These are phyloP conservation scores for Exocentrus adspersus DNA, from an alignment of 2,888 invertebrate genomes.

Conservation along the genomic window DNA sequence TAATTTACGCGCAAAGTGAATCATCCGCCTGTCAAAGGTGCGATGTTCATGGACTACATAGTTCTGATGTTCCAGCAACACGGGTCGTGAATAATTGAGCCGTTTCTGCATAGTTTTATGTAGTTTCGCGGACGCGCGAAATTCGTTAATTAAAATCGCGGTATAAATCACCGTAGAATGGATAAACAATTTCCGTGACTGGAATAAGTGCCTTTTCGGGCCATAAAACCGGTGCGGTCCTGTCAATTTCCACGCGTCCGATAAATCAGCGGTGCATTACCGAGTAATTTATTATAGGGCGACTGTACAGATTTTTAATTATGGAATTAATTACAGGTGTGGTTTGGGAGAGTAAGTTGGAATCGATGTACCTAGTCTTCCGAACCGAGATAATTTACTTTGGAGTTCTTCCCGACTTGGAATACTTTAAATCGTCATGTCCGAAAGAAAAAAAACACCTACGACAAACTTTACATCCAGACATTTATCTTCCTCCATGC, in stretches of 20 bases:
- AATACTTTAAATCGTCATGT: slow-evolving; percentile 23
- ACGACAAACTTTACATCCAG: slow-evolving; percentile 16
- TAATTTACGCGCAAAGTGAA: neutral
- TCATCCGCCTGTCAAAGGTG: slow-evolving; percentile 3
- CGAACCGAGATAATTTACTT: too few relatives aligned
- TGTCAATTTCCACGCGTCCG: neutral
- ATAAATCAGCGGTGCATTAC: neutral
- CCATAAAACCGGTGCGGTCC: neutral
- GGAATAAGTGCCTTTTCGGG: slow-evolving; percentile 1
- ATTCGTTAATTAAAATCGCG: neutral
- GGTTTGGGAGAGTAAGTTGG: too few relatives aligned
- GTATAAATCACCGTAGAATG: neutral
- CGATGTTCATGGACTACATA: too few relatives aligned
- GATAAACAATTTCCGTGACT: neutral
- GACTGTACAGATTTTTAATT: neutral
- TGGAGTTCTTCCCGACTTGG: too few relatives aligned
- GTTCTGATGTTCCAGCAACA: too few relatives aligned
- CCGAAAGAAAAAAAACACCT: slow-evolving; percentile 15
- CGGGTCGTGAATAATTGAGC: too few relatives aligned
- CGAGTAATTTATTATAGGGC: too few relatives aligned
- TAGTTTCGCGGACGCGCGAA: neutral
- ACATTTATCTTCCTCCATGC: slow-evolving; percentile 31
- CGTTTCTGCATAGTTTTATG: too few relatives aligned
- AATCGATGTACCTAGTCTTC: too few relatives aligned
- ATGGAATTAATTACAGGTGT: neutral